Evolutionary conservation across 2,888 invertebrate species (phyloP), one percentile per base, ranked within the genome.

Genomic region (Congeria kusceri): DNA sequence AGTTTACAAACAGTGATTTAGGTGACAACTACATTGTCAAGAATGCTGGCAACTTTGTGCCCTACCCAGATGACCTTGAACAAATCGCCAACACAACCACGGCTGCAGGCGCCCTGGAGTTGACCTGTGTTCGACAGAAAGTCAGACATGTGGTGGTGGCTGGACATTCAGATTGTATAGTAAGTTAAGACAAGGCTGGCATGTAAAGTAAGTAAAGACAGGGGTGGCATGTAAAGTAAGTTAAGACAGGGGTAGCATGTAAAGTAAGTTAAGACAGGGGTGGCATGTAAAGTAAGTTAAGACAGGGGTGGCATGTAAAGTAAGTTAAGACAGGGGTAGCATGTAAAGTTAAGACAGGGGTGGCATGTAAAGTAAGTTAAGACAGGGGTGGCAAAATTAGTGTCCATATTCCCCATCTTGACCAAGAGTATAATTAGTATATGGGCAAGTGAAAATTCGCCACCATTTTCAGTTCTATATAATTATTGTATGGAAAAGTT

Each of bases 1-100:
- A 98, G 93, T 98, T 98, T 94, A 98, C 98, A 71, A 97, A 98
- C 95, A 97, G 97, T 70, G 96, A 97, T 94, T 97, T 98, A 83
- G 99, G 99, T 59, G 98, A 99, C 93, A 98, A 98, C 98, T 99
- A 98, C 95, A 97, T 99, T 89, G 98, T 99, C 1, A 95, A 99
- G 94, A 99, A 99, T 95, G 98, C 99, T 59, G 99, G 93, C 4
- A 99, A 99, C 93, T 95, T 99, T 73, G 96, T 99, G 88, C 99
- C 99, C 0, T 97, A 98, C 93, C 97, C 97, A 18, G 96, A 97
- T 91, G 96, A 97, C 92, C 98, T 98, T 92, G 61, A 64, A 25
- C 97, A 97, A 89, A 97, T 97, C 93, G 95, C 96, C 91, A 71
- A 71, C 23, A 97, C 97, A 5, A 97, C 98, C 89, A 98, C 98